phyloP scores from a whole-genome alignment of 2,888 invertebrate genomes.

The Anodontia alba region DNA sequence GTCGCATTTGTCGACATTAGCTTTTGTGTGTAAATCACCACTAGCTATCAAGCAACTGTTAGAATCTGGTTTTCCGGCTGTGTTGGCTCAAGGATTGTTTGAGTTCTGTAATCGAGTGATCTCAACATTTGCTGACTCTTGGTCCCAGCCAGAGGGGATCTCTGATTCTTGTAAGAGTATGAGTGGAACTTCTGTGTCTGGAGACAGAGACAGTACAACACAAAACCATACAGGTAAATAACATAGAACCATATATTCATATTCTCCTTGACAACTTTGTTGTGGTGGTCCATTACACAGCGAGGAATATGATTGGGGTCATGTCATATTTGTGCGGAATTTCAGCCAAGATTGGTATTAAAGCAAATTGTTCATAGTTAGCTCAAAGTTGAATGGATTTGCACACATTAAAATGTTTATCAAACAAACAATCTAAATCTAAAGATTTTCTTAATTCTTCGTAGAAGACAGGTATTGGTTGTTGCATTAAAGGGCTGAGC shows the following conservation, averaged over 20 bases:
- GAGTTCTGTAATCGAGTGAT: slow-evolving; percentile 83
- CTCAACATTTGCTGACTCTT: slow-evolving; percentile 67
- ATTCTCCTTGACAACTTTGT: too few species aligned
- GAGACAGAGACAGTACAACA: slow-evolving; percentile 32
- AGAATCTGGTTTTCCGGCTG: slow-evolving; percentile 89
- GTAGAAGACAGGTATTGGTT: too few species aligned
- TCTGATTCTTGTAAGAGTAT: slow-evolving; percentile 72
- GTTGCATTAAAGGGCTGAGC: too few species aligned
- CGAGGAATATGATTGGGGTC: too few species aligned
- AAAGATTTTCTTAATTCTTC: too few species aligned
- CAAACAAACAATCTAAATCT: too few species aligned
- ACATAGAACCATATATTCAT: too few species aligned
- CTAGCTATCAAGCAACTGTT: slow-evolving; percentile 91
- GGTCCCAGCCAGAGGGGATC: slow-evolving; percentile 68
- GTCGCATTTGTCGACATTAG: slow-evolving; percentile 90
- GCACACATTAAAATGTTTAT: too few species aligned
- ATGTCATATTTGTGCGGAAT: too few species aligned
- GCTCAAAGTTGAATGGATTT: too few species aligned
- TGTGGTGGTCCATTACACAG: not conserved
- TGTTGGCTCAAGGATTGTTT: slow-evolving; percentile 82
- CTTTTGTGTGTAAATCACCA: slow-evolving; percentile 92
- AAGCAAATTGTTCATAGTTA: too few species aligned
- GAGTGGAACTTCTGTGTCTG: slow-evolving; percentile 54
- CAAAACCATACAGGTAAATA: slow-evolving; percentile 38
- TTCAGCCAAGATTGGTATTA: too few species aligned